Evolutionary conservation across 2,113 vertebrate genomes (phyloP), one percentile per base, ranked within the genome.

Genomic region (Charadrius vociferus): DNA sequence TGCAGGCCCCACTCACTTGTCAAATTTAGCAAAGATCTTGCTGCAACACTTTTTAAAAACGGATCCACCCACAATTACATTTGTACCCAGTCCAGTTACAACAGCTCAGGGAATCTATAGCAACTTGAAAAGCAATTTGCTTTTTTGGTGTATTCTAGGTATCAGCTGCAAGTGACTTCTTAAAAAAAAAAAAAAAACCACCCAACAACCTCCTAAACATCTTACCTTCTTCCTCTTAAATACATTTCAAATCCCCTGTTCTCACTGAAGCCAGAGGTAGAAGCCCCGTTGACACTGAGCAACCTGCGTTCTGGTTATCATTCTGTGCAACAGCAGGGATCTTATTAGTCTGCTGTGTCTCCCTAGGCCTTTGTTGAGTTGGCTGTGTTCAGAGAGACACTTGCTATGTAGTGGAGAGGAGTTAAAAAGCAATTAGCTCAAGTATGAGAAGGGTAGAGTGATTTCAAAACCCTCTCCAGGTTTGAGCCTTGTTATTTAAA

Each of bases 11-110:
- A 81, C 95, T 92, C 92, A 49, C 62, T 94, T 75, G 74, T 88
- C 90, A 94, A 66, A 95, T 96, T 92, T 94, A 96, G 92, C 85
- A 67, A 39, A 78, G 86, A 88, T 92, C 92, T 90, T 71, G 79
- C 88, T 77, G 81, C 50, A 73, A 39, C 81, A 73, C 71, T 90
- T 65, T 9, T 90, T 88, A 90, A 95, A 96, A 96, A 90, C 81
- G 82, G 79, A 97, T 90, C 96, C 94, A 93, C 93, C 92, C 80
- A 93, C 95, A 86, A 55, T 43, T 96, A 65, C 47, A 78, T 94
- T 96, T 93, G 67, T 93, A 88, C 86, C 83, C 71, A 65, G 72
- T 73, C 86, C 95, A 61, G 74, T 93, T 96, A 92, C 72, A 95
- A 52, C 90, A 95, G 63, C 92, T 93, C 29, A 13, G 75, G 63